Base-by-base conservation (phyloP, 2,113 vertebrate species). In the Pterocles gutturalis region DNA sequence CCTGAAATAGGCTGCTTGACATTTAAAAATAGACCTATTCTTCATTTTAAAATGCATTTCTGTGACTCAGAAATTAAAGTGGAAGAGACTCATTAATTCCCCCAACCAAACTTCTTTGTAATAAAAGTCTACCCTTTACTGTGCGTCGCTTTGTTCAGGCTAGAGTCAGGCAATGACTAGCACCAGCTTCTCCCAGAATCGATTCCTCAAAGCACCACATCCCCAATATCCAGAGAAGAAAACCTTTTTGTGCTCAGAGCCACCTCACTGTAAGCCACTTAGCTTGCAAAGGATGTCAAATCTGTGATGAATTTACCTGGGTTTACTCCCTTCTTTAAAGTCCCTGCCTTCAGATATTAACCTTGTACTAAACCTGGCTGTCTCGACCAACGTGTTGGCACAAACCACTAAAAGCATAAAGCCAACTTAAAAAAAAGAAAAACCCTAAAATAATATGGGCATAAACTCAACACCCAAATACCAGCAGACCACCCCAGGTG, bases 21-120 rank as follows among this genome's bases (percentile, higher is more conserved):
- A 91, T 90, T 96, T 89, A 71, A 86, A 94, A 97, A 72, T 87
- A 95, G 88, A 28, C 57, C 72, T 34, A 62, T 89, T 95, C 88
- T 87, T 95, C 91, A 64, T 45, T 51, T 76, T 36, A 22, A 96
- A 96, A 96, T 70, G 69, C 46, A 86, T 80, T 83, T 80, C 48
- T 36, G 0, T 72, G 58, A 89, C 73, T 89, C 91, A 91, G 79
- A 69, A 91, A 93, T 79, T 60, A 70, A 54, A 90, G 73, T 64
- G 73, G 88, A 86, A 95, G 90, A 93, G 70, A 25, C 58, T 75
- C 45, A 65, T 58, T 87, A 65, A 54, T 73, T 90, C 53, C 54
- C 55, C 57, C 84, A 76, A 82, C 45, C 75, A 69, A 77, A 48
- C 66, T 28, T 7, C 71, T 62, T 16, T 20, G 15, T 17, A 53